Base-by-base conservation (phyloP, 2,113 vertebrate genomes). In the Psilopsiagon aymara region DNA sequence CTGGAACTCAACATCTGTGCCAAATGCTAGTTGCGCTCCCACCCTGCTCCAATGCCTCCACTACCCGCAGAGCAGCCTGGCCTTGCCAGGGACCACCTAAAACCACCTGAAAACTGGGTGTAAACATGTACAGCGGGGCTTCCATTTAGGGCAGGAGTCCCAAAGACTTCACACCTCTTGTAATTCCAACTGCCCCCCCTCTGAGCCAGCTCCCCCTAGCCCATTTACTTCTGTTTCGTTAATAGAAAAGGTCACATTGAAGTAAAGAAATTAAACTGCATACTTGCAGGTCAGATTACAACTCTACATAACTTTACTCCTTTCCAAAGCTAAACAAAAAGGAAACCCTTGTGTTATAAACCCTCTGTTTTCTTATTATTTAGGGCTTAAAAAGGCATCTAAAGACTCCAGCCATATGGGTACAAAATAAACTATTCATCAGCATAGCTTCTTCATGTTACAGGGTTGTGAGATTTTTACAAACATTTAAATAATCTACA, bases 401-500 rank as follows among this genome's bases (percentile, higher is more conserved):
- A 81, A 96, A 89, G 90, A 91, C 78, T 95, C 85, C 89, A 92
- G 96, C 68, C 95, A 90, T 91, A 93, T 87, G 83, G 80, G 84
- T 96, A 97, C 80, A 95, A 97, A 97, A 97, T 97, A 91, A 97
- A 97, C 93, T 96, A 97, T 97, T 98, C 95, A 97, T 95, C 88
- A 96, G 97, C 85, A 89, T 49, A 96, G 95, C 87, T 92, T 86
- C 82, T 82, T 96, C 94, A 90, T 95, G 95, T 96, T 96, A 81
- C 69, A 78, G 62, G 4, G 28, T 60, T 60, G 7, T 80, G 33
- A 13, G 57, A 23, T 96, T 93, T 95, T 94, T 97, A 97, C 94
- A 98, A 97, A 98, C 94, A 98, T 98, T 98, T 98, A 98, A 98
- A 98, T 98, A 98, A 98, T 98, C 98, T 98, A 86, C 98, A 98